Conservation (phyloP, 1,140 invertebrate species). For the Protaetia brevitarsis region DNA sequence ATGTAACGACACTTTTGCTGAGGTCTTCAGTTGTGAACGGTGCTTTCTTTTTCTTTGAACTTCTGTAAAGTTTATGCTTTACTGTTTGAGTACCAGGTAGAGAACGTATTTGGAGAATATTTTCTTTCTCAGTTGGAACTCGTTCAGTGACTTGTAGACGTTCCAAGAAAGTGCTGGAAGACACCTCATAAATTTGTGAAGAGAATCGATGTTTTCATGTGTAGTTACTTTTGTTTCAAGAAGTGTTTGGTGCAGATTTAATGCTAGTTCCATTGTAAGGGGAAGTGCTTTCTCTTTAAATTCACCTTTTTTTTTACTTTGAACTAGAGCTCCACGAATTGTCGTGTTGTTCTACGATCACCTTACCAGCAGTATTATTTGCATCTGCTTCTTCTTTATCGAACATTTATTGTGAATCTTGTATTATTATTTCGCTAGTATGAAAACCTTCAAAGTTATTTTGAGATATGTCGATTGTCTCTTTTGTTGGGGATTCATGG, state of each 20-base stretch:
- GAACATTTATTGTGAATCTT: constrained; percentile 54
- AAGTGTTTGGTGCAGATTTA: constrained; percentile 23
- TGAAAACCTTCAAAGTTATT: constrained; percentile 53
- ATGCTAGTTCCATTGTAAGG: constrained; percentile 8
- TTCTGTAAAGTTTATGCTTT: constrained; percentile 45
- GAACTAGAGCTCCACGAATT: constrained; percentile 43
- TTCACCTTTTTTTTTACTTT: constrained; percentile 28
- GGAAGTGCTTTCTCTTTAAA: constrained; percentile 20
- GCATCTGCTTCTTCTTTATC: constrained; percentile 41
- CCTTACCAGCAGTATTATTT: constrained; percentile 50
- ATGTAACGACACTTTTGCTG: constrained; percentile 33
- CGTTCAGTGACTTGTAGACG: constrained; percentile 7
- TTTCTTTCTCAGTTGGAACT: constrained; percentile 30
- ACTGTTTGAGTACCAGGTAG: constrained; percentile 31
- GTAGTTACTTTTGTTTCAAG: constrained; percentile 32
- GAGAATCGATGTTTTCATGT: not conserved
- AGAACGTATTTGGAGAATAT: not conserved
- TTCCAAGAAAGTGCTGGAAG: no score
- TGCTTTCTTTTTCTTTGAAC: constrained; percentile 47
- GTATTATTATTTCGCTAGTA: constrained; percentile 50
- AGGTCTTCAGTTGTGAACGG: constrained; percentile 36
- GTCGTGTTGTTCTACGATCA: constrained; percentile 44
- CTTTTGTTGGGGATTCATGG: constrained; percentile 40
- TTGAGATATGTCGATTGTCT: constrained; percentile 46
- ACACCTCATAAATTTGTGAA: constrained; percentile 32